phyloP scores from a whole-genome alignment of 2,797 vertebrate species.

The Chelidonichthys spinosus region DNA sequence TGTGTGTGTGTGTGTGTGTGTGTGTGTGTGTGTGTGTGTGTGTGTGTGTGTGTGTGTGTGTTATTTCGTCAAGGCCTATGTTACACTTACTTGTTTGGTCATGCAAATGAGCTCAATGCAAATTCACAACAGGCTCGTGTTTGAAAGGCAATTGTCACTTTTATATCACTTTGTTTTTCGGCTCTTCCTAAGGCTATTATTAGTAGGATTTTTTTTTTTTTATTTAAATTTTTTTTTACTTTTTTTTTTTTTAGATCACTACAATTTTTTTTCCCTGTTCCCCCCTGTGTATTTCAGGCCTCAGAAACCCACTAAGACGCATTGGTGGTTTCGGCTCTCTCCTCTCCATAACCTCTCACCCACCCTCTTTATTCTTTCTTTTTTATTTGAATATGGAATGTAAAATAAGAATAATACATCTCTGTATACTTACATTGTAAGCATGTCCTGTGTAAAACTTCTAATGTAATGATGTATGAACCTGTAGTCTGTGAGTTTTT shows the following conservation, averaged over 20 bases:
- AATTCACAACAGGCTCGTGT: slow-evolving; percentile 66
- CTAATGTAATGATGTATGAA: slow-evolving; percentile 93
- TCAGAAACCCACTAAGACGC: slow-evolving; percentile 90
- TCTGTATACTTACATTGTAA: slow-evolving; percentile 96
- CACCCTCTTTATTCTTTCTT: slow-evolving; percentile 55
- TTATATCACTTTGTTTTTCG: slow-evolving; percentile 71
- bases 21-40: slow-evolving; percentile 54
- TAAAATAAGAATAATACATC: slow-evolving; percentile 89
- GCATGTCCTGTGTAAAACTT: slow-evolving; percentile 97
- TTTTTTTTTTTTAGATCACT: slow-evolving; percentile 30
- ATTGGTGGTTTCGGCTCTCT: slow-evolving; percentile 86
- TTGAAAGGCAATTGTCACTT: slow-evolving; percentile 78
- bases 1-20: slow-evolving; percentile 49
- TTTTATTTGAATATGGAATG: slow-evolving; percentile 91
- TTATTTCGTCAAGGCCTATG: slow-evolving; percentile 69
- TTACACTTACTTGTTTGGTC: slow-evolving; percentile 74
- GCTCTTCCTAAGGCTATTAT: slow-evolving; percentile 66
- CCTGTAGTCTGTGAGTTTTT: slow-evolving; percentile 89
- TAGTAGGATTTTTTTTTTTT: slow-evolving; percentile 44
- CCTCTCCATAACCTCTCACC: slow-evolving; percentile 80
- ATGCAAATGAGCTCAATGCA: slow-evolving; percentile 78
- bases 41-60: slow-evolving; percentile 49
- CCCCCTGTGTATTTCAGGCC: slow-evolving; percentile 87
- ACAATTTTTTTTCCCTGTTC: slow-evolving; percentile 35
- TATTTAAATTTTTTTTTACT: too few species aligned